Base-by-base conservation (phyloP, 2,797 vertebrate genomes). In the Eurystomus glaucurus region DNA sequence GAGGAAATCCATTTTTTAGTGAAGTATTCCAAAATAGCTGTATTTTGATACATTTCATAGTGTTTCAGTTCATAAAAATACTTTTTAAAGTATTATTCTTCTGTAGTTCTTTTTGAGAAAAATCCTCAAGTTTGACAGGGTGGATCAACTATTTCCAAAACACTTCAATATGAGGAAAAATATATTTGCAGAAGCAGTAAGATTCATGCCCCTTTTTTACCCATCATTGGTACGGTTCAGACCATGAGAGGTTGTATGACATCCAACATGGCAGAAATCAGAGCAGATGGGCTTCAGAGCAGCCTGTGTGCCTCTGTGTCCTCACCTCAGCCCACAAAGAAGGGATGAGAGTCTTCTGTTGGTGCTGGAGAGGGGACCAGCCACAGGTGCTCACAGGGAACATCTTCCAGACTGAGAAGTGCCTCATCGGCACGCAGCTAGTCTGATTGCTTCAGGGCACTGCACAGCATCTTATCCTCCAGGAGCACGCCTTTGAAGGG, bases 371-470 rank as follows among this genome's bases (percentile, higher is more conserved):
- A 65, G 20, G 5, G 22, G 4, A 21, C 7, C n/a, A 61, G 54
- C 5, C 43, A 25, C 4, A 4, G 10, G 1, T 74, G 23, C 35
- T 69, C 29, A 7, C 7, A 8, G 45, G 21, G 20, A 70, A 14
- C 10, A 5, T 20, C 29, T 57, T 75, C 41, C 31, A 46, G 58
- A 8, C 2, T 23, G 29, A 75, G 72, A 50, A 82, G 25, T 29
- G 11, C 29, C 41, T 79, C 10, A 4, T 14, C 2, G 11, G 52
- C 31, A 71, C 28, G 11, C 5, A 52, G 35, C 26, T n/a, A 13
- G 22, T 48, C 35, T 0, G 0, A 2, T 28, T 71, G 50, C 55
- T 54, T 39, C 35, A 17, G 1, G 0, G 33, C 64, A 31, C 41
- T 31, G 25, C 35, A 37, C 10, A 39, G 35, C n/a, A 13, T 19